Evolutionary conservation across 2,113 vertebrate species (phyloP).

Genomic region (Pseudopipra pipra): DNA sequence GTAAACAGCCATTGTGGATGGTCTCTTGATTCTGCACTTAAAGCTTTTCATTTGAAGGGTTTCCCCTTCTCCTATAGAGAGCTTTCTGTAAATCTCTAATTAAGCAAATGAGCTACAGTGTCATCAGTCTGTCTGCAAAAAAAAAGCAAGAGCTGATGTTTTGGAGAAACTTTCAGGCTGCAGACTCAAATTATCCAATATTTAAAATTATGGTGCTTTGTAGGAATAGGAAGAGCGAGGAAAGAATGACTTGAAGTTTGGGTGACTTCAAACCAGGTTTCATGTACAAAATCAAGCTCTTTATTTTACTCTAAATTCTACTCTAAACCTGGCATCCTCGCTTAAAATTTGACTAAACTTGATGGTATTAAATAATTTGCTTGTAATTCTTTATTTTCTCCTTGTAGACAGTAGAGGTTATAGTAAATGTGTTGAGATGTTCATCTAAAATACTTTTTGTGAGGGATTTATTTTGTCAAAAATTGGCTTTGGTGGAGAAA

Average conservation of each 20-base stretch:
- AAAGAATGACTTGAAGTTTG: not conserved
- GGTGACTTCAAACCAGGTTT: not conserved
- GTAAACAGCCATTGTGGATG: not conserved
- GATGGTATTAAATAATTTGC: not conserved
- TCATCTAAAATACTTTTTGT: not conserved
- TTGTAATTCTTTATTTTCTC: not conserved
- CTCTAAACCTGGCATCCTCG: not conserved
- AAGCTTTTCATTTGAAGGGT: not conserved
- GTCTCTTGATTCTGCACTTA: not conserved
- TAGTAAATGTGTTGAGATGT: not conserved
- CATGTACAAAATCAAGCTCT: not conserved
- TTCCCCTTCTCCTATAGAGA: not conserved
- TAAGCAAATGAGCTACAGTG: conserved; percentile 23
- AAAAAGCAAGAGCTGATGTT: not conserved
- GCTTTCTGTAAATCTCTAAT: conserved; percentile 15
- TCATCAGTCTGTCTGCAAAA: not conserved
- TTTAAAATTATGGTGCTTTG: not conserved
- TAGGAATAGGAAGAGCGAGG: not conserved
- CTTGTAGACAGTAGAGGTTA: not conserved
- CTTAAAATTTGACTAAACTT: not conserved
- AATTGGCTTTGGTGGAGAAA: not conserved
- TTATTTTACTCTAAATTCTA: not conserved
- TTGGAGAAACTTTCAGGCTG: not conserved
- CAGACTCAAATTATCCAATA: conserved; percentile 8
- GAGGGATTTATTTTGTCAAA: not conserved